Conservation (phyloP, 2,113 vertebrate species). For the Nanorana parkeri region DNA sequence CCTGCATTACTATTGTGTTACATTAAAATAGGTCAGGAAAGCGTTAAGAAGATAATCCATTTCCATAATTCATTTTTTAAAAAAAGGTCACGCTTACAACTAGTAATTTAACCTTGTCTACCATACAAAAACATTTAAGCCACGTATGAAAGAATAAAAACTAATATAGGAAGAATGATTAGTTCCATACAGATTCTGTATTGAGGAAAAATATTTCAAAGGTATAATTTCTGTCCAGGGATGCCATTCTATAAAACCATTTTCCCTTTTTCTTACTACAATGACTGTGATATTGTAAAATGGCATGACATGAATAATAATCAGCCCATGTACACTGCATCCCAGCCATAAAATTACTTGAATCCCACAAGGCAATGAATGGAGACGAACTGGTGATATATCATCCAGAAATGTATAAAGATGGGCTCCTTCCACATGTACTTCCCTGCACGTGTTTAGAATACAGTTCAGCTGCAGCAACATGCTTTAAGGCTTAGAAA, state of each 20-base stretch:
- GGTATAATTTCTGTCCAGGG: constrained; percentile 26
- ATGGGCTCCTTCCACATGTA: not conserved
- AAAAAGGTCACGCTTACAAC: too few species aligned
- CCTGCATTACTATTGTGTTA: too few species aligned
- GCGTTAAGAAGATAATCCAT: too few species aligned
- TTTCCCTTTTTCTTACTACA: constrained; percentile 21
- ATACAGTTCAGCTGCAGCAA: not conserved
- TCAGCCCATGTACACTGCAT: constrained; percentile 43
- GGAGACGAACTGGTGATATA: constrained; percentile 33
- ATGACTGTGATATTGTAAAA: constrained; percentile 29
- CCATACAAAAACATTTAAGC: not conserved
- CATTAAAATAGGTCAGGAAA: too few species aligned
- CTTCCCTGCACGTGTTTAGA: constrained; percentile 38
- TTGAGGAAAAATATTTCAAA: not conserved
- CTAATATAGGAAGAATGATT: constrained; percentile 8
- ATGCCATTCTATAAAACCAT: constrained; percentile 32
- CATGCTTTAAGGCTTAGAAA: constrained; percentile 4
- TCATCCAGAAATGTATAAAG: constrained; percentile 45
- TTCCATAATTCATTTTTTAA: too few species aligned
- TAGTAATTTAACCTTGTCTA: not conserved
- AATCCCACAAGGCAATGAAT: constrained; percentile 50
- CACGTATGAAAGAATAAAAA: constrained; percentile 16
- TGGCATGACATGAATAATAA: constrained; percentile 50
- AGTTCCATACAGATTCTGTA: constrained; percentile 3
- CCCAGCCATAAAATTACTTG: constrained; percentile 44